These are phyloP conservation scores for Arctia plantaginis DNA, from an alignment of 2,888 invertebrate genomes.

Conservation along the genomic window DNA sequence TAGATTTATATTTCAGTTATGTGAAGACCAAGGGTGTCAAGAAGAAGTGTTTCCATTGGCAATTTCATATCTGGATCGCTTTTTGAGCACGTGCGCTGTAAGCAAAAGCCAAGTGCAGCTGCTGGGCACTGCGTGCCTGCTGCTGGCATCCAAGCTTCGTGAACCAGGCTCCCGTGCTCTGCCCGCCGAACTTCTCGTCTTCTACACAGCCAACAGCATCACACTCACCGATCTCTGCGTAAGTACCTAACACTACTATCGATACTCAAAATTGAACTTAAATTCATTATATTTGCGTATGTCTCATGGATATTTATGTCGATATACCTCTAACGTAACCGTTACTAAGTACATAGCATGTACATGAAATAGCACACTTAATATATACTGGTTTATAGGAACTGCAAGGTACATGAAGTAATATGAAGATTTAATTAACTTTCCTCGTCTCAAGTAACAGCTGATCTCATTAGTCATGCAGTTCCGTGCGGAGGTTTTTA, in stretches of 20 bases:
- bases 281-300: neutral
- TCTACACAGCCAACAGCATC: conserved; percentile 98
- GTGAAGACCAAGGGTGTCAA: conserved; percentile 96
- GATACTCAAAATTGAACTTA: neutral
- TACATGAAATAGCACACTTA: neutral
- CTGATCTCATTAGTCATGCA: conserved; percentile 75
- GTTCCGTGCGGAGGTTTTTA: conserved; percentile 67
- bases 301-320: conserved; percentile 21
- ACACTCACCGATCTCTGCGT: conserved; percentile 94
- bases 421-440: conserved; percentile 64
- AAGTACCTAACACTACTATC: conserved; percentile 79
- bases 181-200: conserved; percentile 93
- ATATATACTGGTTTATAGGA: neutral
- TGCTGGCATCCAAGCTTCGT: conserved; percentile 96
- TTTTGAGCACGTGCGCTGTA: conserved; percentile 94
- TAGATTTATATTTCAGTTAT: conserved; percentile 89
- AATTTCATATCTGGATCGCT: conserved; percentile 97
- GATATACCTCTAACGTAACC: conserved; percentile 7
- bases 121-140: conserved; percentile 95
- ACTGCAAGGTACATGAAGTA: conserved; percentile 4
- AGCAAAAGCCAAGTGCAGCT: conserved; percentile 95
- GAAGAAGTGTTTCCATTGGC: conserved; percentile 97
- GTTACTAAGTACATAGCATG: neutral
- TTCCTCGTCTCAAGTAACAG: conserved; percentile 70
- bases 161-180: conserved; percentile 92